Evolutionary conservation across 2,113 vertebrate genomes (phyloP), one percentile per base, ranked within the genome.

Genomic region (Tringa solitaria): DNA sequence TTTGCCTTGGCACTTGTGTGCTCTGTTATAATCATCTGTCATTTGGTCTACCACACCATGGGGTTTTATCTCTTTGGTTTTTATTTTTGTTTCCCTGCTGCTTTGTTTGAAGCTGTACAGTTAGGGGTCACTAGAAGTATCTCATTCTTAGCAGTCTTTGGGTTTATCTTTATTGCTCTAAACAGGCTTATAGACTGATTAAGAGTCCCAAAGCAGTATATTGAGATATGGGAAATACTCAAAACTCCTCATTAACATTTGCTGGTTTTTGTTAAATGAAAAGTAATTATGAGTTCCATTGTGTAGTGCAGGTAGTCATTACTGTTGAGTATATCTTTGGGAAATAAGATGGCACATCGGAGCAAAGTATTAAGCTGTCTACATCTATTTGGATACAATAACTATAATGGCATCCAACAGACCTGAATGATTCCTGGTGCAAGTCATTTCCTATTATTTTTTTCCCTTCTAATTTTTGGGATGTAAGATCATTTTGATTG

Each of bases 201-300:
- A 89, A 80, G 57, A 83, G 37, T 84, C 83, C 67, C 73, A 65
- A 54, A 89, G 68, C 60, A 90, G 67, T 46, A 69, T 89, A 67
- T 24, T 61, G 85, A 88, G 64, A 73, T 84, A 60, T 26, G 39
- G 41, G 68, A 93, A 96, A 84, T 84, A 76, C 59, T 90, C 59
- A 41, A 60, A 95, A 81, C 50, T 87, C 79, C 76, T 93, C 56
- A 93, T 96, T 90, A 92, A 93, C 54, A 73, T 90, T 96, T 95
- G 37, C 48, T 63, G 32, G 3, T 9, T 85, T 97, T 90, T 69
- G 75, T 92, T 95, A 94, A 96, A 94, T 84, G 70, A 80, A 93
- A 90, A 96, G 82, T 95, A 95, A 96, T 91, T 90, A 87, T 65
- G 80, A 88, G 59, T 65, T 84, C 57, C 56, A 75, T 86, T 79